These are phyloP conservation scores for Timema cristinae DNA, from an alignment of 2,888 invertebrate genomes.

Conservation along the genomic window DNA sequence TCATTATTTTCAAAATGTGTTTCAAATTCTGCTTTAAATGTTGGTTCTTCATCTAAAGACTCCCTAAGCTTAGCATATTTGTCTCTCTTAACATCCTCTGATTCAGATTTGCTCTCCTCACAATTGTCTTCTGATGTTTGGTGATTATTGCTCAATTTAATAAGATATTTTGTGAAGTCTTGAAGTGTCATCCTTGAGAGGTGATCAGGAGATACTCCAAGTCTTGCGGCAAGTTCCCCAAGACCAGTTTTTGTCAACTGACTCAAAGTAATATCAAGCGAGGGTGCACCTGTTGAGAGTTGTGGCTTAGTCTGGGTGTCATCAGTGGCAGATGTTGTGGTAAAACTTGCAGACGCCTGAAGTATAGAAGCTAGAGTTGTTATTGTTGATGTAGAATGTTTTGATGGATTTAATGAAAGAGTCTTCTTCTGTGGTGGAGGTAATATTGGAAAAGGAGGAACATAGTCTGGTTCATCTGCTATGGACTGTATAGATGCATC, in stretches of 20 bases:
- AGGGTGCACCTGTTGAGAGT: slow-evolving; percentile 30
- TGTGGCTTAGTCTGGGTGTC: slow-evolving; percentile 36
- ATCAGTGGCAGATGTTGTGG: slow-evolving; percentile 24
- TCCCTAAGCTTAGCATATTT: slow-evolving; percentile 36
- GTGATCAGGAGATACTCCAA: slow-evolving; percentile 71
- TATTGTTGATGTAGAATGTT: slow-evolving; percentile 34
- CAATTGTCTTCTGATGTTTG: slow-evolving; percentile 46
- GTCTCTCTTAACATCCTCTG: slow-evolving; percentile 35
- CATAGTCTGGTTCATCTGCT: slow-evolving; percentile 59
- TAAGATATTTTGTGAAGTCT: slow-evolving; percentile 76
- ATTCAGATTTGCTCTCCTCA: slow-evolving; percentile 33
- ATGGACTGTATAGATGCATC: slow-evolving; percentile 50
- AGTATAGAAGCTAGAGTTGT: slow-evolving; percentile 20
- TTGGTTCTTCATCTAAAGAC: slow-evolving; percentile 36
- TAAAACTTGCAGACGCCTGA: slow-evolving; percentile 15
- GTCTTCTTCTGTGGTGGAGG: slow-evolving; percentile 47
- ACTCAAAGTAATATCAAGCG: slow-evolving; percentile 73
- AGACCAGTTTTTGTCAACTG: slow-evolving; percentile 78
- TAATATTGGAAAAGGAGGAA: slow-evolving; percentile 59
- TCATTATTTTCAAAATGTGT: slow-evolving; percentile 47
- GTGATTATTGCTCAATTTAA: slow-evolving; percentile 50
- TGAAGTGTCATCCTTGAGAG: slow-evolving; percentile 82
- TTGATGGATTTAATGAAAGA: slow-evolving; percentile 29
- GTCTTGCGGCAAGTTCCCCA: slow-evolving; percentile 70
- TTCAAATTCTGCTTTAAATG: slow-evolving; percentile 57